Conservation (phyloP, 2,113 vertebrate genomes). For the Apaloderma vittatum region DNA sequence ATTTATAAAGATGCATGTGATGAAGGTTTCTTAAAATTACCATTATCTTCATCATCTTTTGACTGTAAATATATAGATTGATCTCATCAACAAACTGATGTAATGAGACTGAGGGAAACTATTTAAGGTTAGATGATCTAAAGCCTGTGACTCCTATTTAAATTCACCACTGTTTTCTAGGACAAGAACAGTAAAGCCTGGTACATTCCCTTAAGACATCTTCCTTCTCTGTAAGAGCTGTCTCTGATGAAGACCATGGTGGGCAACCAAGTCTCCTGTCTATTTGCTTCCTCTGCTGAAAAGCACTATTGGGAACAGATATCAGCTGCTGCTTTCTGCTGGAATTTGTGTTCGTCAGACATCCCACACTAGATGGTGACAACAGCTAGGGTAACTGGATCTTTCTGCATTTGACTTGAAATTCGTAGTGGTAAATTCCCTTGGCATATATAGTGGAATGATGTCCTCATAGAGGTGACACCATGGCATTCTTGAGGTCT, state of each 20-base stretch:
- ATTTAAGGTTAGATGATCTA: background rate
- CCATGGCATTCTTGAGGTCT: background rate
- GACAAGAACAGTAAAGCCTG: background rate
- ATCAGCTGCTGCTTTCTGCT: background rate
- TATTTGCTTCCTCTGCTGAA: background rate
- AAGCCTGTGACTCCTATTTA: background rate
- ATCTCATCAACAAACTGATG: background rate
- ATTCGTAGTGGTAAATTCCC: background rate
- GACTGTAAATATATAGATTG: background rate
- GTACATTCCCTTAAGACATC: background rate
- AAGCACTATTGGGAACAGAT: background rate
- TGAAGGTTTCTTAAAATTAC: background rate
- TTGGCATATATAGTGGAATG: accelerated
- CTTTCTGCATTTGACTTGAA: background rate
- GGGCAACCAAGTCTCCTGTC: background rate
- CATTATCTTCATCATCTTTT: background rate
- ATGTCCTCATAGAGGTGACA: background rate
- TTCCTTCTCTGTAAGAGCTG: background rate
- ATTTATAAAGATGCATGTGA: background rate
- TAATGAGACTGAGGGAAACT: background rate
- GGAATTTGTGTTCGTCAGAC: background rate
- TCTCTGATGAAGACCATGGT: background rate
- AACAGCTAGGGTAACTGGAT: background rate
- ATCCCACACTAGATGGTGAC: background rate
- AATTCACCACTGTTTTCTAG: background rate